These are phyloP conservation scores for Drosophila dives DNA, from an alignment of 2,888 invertebrate species.

Conservation along the genomic window DNA sequence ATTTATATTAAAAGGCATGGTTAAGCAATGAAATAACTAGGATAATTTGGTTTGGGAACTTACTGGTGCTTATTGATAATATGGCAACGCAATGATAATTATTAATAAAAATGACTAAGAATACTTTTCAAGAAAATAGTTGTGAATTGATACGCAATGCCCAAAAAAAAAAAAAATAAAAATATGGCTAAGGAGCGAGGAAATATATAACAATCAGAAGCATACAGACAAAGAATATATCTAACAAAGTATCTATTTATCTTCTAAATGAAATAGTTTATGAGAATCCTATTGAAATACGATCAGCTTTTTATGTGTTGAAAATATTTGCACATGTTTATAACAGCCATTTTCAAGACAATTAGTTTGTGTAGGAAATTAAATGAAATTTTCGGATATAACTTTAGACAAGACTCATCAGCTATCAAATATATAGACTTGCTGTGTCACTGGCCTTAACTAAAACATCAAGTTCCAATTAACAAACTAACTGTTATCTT, in stretches of 20 bases:
- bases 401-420: background rate
- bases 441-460: conserved; percentile 1
- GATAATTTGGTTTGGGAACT: conserved; percentile 11
- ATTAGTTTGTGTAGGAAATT: background rate
- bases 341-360: background rate
- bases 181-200: background rate
- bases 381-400: conserved; percentile 4
- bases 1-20: conserved; percentile 40
- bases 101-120: conserved; percentile 13
- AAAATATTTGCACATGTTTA: background rate
- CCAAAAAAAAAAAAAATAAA: background rate
- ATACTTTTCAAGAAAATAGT: background rate
- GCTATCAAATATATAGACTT: background rate
- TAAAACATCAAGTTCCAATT: background rate
- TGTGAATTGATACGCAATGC: background rate
- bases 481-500: background rate
- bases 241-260: background rate
- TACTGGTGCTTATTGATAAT: conserved; percentile 20
- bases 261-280: background rate
- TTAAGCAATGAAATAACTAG: conserved; percentile 26
- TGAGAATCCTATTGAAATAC: conserved; percentile 2
- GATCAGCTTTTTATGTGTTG: background rate
- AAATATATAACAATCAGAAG: background rate
- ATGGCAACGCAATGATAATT: conserved; percentile 24
- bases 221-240: background rate